phyloP scores from a whole-genome alignment of 2,797 vertebrate genomes.

The Salarias fasciatus region DNA sequence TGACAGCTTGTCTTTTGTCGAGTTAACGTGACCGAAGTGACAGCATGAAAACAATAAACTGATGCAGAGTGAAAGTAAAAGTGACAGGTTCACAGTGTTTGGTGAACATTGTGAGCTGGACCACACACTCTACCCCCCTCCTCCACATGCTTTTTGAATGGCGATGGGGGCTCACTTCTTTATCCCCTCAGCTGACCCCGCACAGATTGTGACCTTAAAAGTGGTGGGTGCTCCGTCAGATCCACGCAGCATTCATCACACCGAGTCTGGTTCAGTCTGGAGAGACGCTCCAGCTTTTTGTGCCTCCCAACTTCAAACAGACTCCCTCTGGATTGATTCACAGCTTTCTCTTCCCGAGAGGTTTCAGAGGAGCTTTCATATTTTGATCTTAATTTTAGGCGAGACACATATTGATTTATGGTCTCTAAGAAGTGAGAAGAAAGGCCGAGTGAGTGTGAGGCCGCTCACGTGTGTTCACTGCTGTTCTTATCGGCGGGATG shows the following conservation, averaged over 20 bases:
- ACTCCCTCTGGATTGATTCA: conserved; percentile 30
- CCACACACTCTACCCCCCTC: too few relatives aligned
- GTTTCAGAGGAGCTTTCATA: conserved; percentile 23
- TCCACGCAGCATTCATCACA: conserved; percentile 16
- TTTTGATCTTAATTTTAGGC: conserved; percentile 32
- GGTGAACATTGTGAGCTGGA: too few relatives aligned
- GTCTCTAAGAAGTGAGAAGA: conserved; percentile 14
- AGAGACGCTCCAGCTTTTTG: neutral
- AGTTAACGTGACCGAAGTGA: too few relatives aligned
- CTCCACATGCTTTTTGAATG: conserved; percentile 20
- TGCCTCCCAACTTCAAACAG: conserved; percentile 39
- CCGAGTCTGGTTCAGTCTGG: conserved; percentile 18
- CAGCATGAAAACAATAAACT: too few relatives aligned
- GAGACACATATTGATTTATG: conserved; percentile 33
- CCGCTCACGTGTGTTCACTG: neutral
- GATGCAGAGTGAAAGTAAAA: too few relatives aligned
- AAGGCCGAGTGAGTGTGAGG: conserved; percentile 16
- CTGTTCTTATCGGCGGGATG: conserved; percentile 10
- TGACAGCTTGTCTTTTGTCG: conserved; percentile 23
- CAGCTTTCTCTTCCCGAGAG: conserved; percentile 21
- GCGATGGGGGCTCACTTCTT: conserved; percentile 6
- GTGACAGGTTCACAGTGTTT: too few relatives aligned
- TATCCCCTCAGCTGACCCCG: conserved; percentile 42
- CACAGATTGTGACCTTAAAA: conserved; percentile 63
- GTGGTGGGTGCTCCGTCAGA: conserved; percentile 21